These are phyloP conservation scores for Paraescarpia echinospica DNA, from an alignment of 1,140 invertebrate genomes.

Conservation along the genomic window DNA sequence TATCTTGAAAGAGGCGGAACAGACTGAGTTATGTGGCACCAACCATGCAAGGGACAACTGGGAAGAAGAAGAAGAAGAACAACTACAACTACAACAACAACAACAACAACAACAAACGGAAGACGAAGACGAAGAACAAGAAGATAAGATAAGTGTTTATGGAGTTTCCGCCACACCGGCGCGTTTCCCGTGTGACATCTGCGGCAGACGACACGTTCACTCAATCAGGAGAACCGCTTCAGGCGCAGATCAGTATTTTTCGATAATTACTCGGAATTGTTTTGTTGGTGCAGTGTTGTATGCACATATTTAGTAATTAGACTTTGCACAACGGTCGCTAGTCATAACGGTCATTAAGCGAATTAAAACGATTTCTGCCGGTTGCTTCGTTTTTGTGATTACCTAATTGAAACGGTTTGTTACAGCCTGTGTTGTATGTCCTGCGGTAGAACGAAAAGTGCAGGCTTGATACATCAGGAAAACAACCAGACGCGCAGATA, in stretches of 20 bases:
- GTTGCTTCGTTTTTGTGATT: conserved; percentile 4
- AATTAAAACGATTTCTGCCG: too few relatives aligned
- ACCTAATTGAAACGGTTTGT: background rate
- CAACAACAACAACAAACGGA: too few relatives aligned
- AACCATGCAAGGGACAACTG: too few relatives aligned
- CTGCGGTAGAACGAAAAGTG: background rate
- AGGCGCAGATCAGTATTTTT: background rate
- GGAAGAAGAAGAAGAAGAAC: too few relatives aligned
- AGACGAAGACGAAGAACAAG: too few relatives aligned
- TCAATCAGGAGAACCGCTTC: background rate
- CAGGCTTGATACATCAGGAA: too few relatives aligned
- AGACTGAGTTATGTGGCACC: too few relatives aligned
- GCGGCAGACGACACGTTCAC: background rate
- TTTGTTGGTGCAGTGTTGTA: background rate
- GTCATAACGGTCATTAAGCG: too few relatives aligned
- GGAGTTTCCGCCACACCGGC: background rate
- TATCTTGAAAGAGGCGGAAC: too few relatives aligned
- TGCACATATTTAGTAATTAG: background rate
- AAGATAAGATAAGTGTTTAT: background rate
- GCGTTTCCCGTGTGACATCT: background rate
- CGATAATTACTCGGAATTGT: background rate
- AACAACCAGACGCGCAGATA: too few relatives aligned
- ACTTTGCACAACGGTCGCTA: too few relatives aligned
- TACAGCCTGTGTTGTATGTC: background rate
- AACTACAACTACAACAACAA: too few relatives aligned